Evolutionary conservation across 2,113 vertebrate genomes (phyloP).

Genomic region (Coracopsis vasa): DNA sequence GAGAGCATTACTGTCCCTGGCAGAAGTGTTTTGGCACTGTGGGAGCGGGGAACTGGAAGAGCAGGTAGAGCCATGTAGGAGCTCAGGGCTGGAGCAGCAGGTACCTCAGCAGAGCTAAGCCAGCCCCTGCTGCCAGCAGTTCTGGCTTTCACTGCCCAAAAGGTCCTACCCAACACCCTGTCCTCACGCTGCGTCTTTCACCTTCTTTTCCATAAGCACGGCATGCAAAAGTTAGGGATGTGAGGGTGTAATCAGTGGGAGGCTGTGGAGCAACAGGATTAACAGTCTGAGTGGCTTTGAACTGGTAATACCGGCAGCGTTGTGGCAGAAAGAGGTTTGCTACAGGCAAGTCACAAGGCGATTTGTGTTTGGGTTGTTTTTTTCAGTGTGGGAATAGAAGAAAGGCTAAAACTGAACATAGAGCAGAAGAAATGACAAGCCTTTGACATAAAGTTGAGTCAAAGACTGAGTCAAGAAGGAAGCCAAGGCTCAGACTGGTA

Average conservation of each 20-base stretch:
- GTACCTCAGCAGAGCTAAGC: not conserved
- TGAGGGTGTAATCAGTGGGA: not conserved
- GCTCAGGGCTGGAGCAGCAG: not conserved
- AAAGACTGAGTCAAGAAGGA: not conserved
- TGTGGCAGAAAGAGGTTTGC: not conserved
- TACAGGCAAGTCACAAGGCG: not conserved
- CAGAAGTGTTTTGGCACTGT: not conserved
- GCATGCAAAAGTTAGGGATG: accelerated
- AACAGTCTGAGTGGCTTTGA: not conserved
- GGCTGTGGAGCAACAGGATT: not conserved
- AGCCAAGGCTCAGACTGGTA: not conserved
- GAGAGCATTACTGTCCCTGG: not conserved
- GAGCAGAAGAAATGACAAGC: not conserved
- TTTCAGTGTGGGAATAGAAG: not conserved
- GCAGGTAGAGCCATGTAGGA: not conserved
- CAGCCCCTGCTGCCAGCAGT: not conserved
- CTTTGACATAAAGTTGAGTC: not conserved
- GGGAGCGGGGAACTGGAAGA: slow-evolving; percentile 3
- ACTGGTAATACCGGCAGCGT: not conserved
- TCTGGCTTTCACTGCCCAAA: not conserved
- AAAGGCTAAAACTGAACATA: not conserved
- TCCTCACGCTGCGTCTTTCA: not conserved
- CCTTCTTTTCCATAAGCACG: not conserved
- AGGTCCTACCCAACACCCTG: not conserved
- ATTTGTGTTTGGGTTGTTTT: not conserved